Conservation (phyloP, 2,888 invertebrate genomes). For the Drosophila lacicola region DNA sequence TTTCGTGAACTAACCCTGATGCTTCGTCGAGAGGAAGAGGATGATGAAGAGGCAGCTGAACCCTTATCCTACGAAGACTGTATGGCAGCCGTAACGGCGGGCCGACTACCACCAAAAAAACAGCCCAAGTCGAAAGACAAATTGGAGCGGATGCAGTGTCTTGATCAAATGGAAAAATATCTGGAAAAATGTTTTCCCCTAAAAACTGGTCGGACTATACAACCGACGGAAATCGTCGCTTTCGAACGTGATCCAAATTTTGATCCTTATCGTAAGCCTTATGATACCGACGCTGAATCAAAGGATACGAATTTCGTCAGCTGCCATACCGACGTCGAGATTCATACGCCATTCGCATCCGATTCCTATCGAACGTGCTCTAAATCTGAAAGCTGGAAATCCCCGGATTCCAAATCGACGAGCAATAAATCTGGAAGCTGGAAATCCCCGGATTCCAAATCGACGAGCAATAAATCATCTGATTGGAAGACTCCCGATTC, state of each 20-base stretch:
- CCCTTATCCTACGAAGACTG: slow-evolving; percentile 46
- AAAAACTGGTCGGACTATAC: not conserved
- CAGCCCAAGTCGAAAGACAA: slow-evolving; percentile 14
- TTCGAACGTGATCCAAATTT: slow-evolving; percentile 61
- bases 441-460: not conserved
- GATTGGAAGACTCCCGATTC: not conserved
- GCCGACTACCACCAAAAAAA: not conserved
- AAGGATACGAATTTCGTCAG: not conserved
- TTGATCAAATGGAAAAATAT: slow-evolving; percentile 52
- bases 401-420: not conserved
- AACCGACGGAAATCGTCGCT: slow-evolving; percentile 34
- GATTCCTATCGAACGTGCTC: not conserved
- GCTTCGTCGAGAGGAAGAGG: slow-evolving; percentile 47
- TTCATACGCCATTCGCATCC: not conserved
- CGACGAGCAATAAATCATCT: not conserved
- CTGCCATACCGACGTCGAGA: slow-evolving; percentile 2
- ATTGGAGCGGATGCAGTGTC: slow-evolving; percentile 35
- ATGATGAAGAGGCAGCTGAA: slow-evolving; percentile 5
- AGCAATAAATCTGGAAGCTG: not conserved
- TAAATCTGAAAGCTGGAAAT: not conserved
- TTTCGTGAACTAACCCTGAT: slow-evolving; percentile 54
- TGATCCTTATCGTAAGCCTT: slow-evolving; percentile 3
- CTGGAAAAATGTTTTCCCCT: slow-evolving; percentile 54
- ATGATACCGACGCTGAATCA: not conserved
- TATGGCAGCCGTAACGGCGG: slow-evolving; percentile 39